Base-by-base conservation (phyloP, 2,797 vertebrate genomes). In the Glossophaga mutica region DNA sequence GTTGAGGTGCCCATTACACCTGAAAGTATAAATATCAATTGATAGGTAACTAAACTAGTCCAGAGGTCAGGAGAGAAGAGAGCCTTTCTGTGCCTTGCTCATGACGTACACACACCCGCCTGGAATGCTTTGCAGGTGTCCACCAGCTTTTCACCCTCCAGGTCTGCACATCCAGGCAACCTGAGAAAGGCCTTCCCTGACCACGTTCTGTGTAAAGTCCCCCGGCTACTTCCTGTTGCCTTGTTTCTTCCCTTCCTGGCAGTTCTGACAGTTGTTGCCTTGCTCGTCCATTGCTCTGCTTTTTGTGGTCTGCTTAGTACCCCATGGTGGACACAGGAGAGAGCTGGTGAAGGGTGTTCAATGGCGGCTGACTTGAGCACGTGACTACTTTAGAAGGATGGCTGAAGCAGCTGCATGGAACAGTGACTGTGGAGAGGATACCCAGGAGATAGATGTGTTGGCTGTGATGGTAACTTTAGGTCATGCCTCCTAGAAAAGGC, bases 91-190 rank as follows among this genome's bases (percentile, higher is more conserved):
- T 2, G 18, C 29, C 77, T 76, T 24, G 32, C 29, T 26, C 87
- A 7, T 0, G 4, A 44, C 1, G 0, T 3, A 11, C 68, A 1
- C 34, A 6, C 32, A 9, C 18, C 44, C 52, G 3, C n/a, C n/a
- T 19, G 24, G 18, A 16, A 8, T 22, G 11, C 42, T 39, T 50
- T 32, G 78, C 29, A 2, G 0, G 3, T 55, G n/a, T 34, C 48
- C 48, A 34, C n/a, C 21, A 5, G 50, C 48, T 52, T 34, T 4
- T 68, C 16, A 37, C 52, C 62, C 42, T 21, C 50, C 42, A 57
- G 19, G 48, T n/a, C 48, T 55, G 39, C 16, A 9, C 11, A 29
- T 48, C 18, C 14, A 70, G 59, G 77, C 44, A 24, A 32, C 78
- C n/a, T 65, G 34, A 29, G 44, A 55, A 57, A 44, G 37, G 44